phyloP scores from a whole-genome alignment of 2,797 vertebrate species.

The Premnoplex brunnescens region DNA sequence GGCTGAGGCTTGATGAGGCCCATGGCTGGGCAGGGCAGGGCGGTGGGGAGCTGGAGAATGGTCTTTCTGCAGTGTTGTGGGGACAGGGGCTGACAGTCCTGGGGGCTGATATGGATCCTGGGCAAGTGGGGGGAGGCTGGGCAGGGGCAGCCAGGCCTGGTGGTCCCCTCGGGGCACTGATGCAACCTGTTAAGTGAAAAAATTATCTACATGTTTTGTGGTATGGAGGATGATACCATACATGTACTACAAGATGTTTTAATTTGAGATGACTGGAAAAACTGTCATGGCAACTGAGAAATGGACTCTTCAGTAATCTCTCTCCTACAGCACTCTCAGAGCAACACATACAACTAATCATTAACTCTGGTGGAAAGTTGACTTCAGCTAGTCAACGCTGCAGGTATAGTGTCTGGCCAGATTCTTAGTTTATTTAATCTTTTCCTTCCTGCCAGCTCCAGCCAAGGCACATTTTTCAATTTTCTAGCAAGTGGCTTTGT shows the following conservation, averaged over 20 bases:
- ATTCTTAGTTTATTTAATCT: background rate
- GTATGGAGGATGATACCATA: background rate
- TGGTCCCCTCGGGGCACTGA: fast-evolving
- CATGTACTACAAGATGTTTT: background rate
- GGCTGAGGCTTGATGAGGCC: fast-evolving
- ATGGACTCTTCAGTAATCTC: background rate
- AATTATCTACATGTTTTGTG: background rate
- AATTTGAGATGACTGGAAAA: background rate
- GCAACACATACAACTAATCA: background rate
- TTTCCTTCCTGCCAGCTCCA: background rate
- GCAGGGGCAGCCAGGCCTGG: background rate
- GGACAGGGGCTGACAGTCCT: background rate
- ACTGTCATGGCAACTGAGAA: background rate
- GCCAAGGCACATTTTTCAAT: background rate
- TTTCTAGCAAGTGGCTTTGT: fast-evolving
- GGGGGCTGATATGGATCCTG: background rate
- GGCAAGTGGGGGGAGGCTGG: background rate
- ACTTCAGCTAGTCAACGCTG: background rate
- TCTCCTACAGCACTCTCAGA: background rate
- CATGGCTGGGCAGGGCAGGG: background rate
- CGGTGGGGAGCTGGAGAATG: background rate
- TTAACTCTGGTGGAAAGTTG: conserved; percentile 20
- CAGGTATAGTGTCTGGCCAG: background rate
- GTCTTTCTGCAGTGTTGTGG: background rate
- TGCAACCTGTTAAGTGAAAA: background rate